Percentiles rank a stretch among this genome's conserved stretches.
phyloP scores from a whole-genome alignment of 2,888 invertebrate species.

The Osmoderma eremita region DNA sequence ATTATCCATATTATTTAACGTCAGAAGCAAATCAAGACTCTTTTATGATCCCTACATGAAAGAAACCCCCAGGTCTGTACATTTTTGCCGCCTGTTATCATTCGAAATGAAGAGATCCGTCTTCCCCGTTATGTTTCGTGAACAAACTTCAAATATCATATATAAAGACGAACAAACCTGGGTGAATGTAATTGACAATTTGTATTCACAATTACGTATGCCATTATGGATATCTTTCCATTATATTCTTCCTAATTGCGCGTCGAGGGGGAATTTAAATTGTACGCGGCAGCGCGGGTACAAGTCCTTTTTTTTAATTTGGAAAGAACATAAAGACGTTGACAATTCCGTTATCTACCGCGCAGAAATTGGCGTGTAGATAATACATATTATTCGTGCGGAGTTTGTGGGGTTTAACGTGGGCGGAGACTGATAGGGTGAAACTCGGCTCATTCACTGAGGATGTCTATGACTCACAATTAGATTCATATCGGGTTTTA shows the following conservation, averaged over 20 bases:
- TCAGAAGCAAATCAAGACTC: too few species aligned
- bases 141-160: constrained; percentile 24
- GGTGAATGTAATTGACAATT: constrained; percentile 34
- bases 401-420: too few species aligned
- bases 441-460: too few species aligned
- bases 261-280: constrained; percentile 31
- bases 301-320: constrained; percentile 25
- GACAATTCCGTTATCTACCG: not conserved
- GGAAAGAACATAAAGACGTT: constrained; percentile 14
- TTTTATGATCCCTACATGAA: too few species aligned
- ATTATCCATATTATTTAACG: too few species aligned
- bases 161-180: constrained; percentile 29
- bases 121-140: constrained; percentile 14
- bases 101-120: constrained; percentile 22
- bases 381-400: too few species aligned
- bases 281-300: constrained; percentile 14
- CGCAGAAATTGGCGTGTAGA: too few species aligned
- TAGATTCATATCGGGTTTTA: too few species aligned
- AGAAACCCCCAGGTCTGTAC: too few species aligned
- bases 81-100: not conserved
- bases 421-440: too few species aligned
- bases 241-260: constrained; percentile 30
- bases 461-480: too few species aligned
- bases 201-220: constrained; percentile 35
- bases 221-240: constrained; percentile 32